These are phyloP conservation scores for Desoria tigrina DNA, from an alignment of 2,888 invertebrate species.

Conservation along the genomic window DNA sequence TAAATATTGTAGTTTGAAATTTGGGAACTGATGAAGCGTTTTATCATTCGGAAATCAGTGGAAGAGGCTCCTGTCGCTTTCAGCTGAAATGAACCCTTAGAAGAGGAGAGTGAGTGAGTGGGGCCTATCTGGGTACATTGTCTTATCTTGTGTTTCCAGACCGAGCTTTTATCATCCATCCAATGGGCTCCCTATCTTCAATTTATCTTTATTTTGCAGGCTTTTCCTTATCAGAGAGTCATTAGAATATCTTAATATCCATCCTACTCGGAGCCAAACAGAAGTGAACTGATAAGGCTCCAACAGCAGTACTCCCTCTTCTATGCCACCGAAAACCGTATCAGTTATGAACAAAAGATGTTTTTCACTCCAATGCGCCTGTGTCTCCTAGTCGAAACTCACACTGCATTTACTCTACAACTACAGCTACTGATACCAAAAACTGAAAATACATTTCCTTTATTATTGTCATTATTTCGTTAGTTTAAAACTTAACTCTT, in stretches of 20 bases:
- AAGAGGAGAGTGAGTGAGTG: slow-evolving; percentile 5
- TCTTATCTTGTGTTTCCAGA: slow-evolving; percentile 54
- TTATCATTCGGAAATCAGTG: slow-evolving; percentile 40
- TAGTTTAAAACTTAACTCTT: slow-evolving; percentile 20
- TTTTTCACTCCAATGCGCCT: slow-evolving; percentile 46
- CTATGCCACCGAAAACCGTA: slow-evolving; percentile 34
- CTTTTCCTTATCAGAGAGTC: slow-evolving; percentile 55
- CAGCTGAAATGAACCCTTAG: slow-evolving; percentile 40
- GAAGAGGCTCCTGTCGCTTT: slow-evolving; percentile 34
- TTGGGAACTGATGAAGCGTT: slow-evolving; percentile 50
- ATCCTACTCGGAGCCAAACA: slow-evolving; percentile 54
- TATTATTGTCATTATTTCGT: slow-evolving; percentile 19
- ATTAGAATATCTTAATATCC: slow-evolving; percentile 57
- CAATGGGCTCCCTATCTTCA: slow-evolving; percentile 53
- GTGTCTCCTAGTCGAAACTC: slow-evolving; percentile 9
- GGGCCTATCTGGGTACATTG: slow-evolving; percentile 48
- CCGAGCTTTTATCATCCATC: slow-evolving; percentile 54
- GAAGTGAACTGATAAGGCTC: slow-evolving; percentile 52
- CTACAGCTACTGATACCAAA: not conserved
- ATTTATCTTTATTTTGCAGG: slow-evolving; percentile 54
- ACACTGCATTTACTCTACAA: slow-evolving; percentile 23
- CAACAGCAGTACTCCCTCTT: slow-evolving; percentile 44
- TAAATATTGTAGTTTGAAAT: slow-evolving; percentile 28
- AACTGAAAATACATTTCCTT: slow-evolving; percentile 6
- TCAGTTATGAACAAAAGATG: slow-evolving; percentile 50